Evolutionary conservation across 2,888 invertebrate genomes (phyloP).

Genomic region (Tiphia femorata): DNA sequence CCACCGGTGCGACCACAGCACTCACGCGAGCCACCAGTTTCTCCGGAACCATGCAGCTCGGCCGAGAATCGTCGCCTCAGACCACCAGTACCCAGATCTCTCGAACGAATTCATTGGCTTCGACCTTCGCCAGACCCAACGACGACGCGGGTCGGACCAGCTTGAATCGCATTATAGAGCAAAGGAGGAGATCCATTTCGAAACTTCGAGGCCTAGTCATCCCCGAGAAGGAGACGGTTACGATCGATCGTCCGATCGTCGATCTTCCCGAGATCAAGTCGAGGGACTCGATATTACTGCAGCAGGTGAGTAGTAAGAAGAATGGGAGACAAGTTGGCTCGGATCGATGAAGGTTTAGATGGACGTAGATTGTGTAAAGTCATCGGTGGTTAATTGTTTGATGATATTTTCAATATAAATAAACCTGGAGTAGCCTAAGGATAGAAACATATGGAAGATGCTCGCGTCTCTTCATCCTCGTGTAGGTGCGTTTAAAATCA

Average conservation of each 20-base stretch:
- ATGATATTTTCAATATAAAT: no score
- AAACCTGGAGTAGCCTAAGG: no score
- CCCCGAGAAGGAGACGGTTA: conserved; percentile 78
- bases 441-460: no score
- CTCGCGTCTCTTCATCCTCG: no score
- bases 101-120: conserved; percentile 60
- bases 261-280: conserved; percentile 89
- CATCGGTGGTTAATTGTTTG: no score
- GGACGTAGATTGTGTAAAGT: no score
- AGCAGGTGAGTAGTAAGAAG: conserved; percentile 52
- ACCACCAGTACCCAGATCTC: conserved; percentile 48
- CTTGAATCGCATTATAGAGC: conserved; percentile 83
- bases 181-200: conserved; percentile 84
- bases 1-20: conserved; percentile 3
- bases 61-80: conserved; percentile 69
- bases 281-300: conserved; percentile 71
- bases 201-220: conserved; percentile 91
- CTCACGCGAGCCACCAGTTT: conserved; percentile 66
- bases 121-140: conserved; percentile 50
- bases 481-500: no score
- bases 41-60: conserved; percentile 54
- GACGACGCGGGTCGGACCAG: conserved; percentile 74
- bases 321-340: neutral
- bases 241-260: conserved; percentile 73
- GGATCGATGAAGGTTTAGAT: no score